Base-by-base conservation (phyloP, 2,888 invertebrate genomes). In the Notocelia uddmanniana region DNA sequence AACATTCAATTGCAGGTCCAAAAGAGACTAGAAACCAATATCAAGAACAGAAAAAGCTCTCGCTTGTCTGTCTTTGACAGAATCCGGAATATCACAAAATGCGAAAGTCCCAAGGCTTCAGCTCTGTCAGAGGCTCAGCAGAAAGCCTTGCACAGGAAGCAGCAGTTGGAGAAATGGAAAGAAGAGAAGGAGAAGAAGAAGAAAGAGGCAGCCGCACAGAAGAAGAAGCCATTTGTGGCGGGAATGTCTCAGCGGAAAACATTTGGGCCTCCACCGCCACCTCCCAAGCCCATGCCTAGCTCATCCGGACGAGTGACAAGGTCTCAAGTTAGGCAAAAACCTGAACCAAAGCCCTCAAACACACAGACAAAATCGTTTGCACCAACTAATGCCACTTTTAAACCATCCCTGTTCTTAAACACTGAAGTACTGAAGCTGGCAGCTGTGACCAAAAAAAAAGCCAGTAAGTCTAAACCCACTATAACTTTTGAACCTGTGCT, bases 311-410 rank as follows among this genome's bases (percentile, higher is more conserved):
- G 90, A 31, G 88, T 92, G 0, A 92, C 92, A 1, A 78, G 93
- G 3, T 91, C 92, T 1, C 89, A 90, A 73, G 68, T 87, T 0
- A 86, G 75, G 58, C 75, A 41, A 68, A 62, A 69, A n/a, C 41
- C 57, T 13, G 77, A 75, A 41, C 59, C 13, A 73, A 76, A 77
- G 45, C 19, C 26, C 3, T 19, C 52, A 69, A 75, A 31, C 58
- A 69, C 67, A 13, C 18, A 9, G 31, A 73, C 55, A 75, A 82
- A 45, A 34, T 94, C 94, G 0, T 94, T 95, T 86, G 95, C 95
- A 11, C 95, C 95, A 0, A 81, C 81, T 68, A 91, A 94, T 86
- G 92, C 95, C 18, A 76, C 83, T 13, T 95, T 95, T 78, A 90
- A 87, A 77, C 88, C 94, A 5, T 95, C 95, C 0, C 73, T 81